phyloP scores from a whole-genome alignment of 2,888 invertebrate genomes.

The Leucania comma region DNA sequence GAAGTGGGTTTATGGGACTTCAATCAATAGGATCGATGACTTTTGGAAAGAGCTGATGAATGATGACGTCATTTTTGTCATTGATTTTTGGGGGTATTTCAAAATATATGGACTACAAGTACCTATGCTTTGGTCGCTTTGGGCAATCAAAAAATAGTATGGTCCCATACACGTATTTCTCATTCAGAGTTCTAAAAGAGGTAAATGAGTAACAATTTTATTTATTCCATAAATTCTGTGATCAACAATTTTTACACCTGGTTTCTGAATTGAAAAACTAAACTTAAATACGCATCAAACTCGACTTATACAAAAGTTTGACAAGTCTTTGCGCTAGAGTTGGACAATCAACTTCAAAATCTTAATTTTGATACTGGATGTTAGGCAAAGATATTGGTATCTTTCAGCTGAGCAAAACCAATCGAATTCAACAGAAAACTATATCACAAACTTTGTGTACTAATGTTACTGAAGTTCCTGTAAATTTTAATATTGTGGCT shows the following conservation, averaged over 20 bases:
- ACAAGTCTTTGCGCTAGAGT: not conserved
- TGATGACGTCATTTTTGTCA: conserved; percentile 32
- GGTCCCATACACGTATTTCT: not conserved
- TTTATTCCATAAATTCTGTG: not conserved
- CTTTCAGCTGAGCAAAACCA: not conserved
- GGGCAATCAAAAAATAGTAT: not conserved
- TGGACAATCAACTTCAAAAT: not conserved
- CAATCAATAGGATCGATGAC: conserved; percentile 25
- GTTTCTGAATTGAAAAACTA: not conserved
- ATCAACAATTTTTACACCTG: not conserved
- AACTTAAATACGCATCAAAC: not conserved
- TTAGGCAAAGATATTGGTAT: not conserved
- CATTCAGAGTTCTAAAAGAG: not conserved
- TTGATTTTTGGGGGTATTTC: not conserved
- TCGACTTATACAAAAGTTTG: not conserved
- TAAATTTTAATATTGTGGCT: no score
- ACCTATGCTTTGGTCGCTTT: not conserved
- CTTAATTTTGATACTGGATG: not conserved
- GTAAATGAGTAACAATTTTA: not conserved
- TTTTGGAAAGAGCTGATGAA: conserved; percentile 28
- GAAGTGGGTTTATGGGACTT: conserved; percentile 9
- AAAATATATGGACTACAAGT: not conserved
- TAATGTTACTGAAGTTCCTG: no score
- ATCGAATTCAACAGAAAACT: not conserved
- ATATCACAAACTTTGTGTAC: not conserved